Base-by-base conservation (phyloP, 2,113 vertebrate genomes). In the Hystrix brachyura region DNA sequence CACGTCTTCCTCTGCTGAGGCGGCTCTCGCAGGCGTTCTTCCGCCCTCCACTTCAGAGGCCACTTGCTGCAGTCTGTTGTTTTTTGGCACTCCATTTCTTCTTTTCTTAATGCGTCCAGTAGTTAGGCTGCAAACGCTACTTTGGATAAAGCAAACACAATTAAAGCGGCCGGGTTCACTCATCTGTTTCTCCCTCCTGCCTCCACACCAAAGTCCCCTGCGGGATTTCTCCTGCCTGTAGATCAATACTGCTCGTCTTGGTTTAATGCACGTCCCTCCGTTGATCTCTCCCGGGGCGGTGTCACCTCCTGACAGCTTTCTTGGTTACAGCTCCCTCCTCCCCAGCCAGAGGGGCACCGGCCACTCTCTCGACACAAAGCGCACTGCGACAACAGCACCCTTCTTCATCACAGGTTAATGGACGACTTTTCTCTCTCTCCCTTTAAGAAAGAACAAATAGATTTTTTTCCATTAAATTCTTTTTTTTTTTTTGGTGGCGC, bases 161-260 rank as follows among this genome's bases (percentile, higher is more conserved):
- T 96, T 69, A 89, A 95, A 97, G 72, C 60, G 29, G 11, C 85
- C 87, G 91, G 74, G 74, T 67, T 92, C 85, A 53, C 76, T 93
- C 79, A 51, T 69, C 32, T 78, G 74, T 46, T 81, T 94, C 72
- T 84, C 55, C 34, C 55, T 94, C 53, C 32, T 38, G 38, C 62
- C 25, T 96, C 84, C 10, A 17, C 65, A 62, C 19, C 17, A 79
- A 94, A 86, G 72, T 93, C 81, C 80, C 92, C 91, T 72, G 90
- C 0, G 29, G 96, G 83, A 60, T 38, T 96, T 94, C 76, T 91
- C 60, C 55, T 48, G 69, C 53, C 19, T 43, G 43, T 43, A 21
- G 78, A 97, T 97, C 97, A 97, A 94, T 97, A 94, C 74, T 94
- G 95, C 89, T 94, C 94, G 95, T 96, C 97, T 98, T 95, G 85